Conservation (phyloP, 2,113 vertebrate species). For the Brienomyrus longianalis region DNA sequence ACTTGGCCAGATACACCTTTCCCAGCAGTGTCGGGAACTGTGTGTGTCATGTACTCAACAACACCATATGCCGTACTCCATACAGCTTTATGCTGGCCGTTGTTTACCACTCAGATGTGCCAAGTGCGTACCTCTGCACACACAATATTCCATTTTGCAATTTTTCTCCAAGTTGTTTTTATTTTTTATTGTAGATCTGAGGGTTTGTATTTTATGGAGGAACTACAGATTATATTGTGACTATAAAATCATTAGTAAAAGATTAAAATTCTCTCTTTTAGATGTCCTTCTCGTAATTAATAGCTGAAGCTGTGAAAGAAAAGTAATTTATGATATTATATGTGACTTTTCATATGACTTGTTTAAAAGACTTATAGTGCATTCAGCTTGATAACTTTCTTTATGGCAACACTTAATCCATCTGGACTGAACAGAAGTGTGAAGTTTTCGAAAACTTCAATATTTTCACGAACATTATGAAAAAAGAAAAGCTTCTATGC, state of each 20-base stretch:
- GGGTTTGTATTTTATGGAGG: neutral
- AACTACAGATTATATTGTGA: neutral
- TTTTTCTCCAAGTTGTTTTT: neutral
- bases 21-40: neutral
- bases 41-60: neutral
- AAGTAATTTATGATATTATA: neutral
- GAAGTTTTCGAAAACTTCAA: neutral
- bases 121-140: neutral
- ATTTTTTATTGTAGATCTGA: neutral
- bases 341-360: neutral
- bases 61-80: neutral
- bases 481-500: neutral
- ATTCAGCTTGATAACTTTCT: neutral
- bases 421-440: too few species aligned
- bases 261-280: neutral
- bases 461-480: neutral
- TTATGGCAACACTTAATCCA: neutral
- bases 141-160: neutral
- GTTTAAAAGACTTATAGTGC: neutral
- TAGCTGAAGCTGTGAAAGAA: neutral
- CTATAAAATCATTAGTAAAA: neutral
- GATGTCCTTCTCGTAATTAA: neutral
- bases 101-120: neutral
- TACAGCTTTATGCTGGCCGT: neutral
- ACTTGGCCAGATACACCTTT: neutral